A percentile compares a stretch with the other conserved stretches of the same genome.
phyloP scores from a whole-genome alignment of 92 coral and sea anemone species.

The Muricea muricata region DNA sequence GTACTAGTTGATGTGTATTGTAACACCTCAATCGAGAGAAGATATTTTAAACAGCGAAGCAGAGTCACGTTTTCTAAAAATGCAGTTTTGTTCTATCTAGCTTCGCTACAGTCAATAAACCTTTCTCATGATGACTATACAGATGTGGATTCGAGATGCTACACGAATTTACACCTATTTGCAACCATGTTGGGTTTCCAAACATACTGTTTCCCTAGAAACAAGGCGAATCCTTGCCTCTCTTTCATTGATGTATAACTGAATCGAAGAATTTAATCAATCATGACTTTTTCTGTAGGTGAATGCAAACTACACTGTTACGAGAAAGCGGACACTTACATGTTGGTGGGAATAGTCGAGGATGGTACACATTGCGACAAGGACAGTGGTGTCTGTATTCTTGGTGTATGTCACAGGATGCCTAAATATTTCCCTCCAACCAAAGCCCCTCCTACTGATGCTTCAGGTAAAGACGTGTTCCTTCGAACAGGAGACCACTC shows the following conservation, averaged over 20 bases:
- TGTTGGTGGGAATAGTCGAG: conserved; percentile 1
- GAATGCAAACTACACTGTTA: conserved; percentile 22
- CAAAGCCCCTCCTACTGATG: conserved; percentile 35
- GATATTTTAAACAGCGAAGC: not conserved
- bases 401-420: conserved; percentile 23
- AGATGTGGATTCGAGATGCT: no score
- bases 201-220: no score
- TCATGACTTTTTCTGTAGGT: not conserved
- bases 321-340: conserved; percentile 22
- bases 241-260: no score
- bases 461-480: not conserved
- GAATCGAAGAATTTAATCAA: not conserved
- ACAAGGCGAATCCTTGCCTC: no score
- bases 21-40: not conserved
- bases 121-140: no score
- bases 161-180: no score
- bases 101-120: no score
- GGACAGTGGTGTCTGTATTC: conserved; percentile 40
- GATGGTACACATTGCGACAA: conserved; percentile 41
- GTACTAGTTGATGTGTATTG: no score
- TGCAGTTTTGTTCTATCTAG: not conserved
- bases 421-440: conserved; percentile 40
- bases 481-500: no score
- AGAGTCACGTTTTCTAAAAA: no score
- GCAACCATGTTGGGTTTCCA: no score